phyloP scores from a whole-genome alignment of 1,140 invertebrate genomes.

The Ectropis grisescens region DNA sequence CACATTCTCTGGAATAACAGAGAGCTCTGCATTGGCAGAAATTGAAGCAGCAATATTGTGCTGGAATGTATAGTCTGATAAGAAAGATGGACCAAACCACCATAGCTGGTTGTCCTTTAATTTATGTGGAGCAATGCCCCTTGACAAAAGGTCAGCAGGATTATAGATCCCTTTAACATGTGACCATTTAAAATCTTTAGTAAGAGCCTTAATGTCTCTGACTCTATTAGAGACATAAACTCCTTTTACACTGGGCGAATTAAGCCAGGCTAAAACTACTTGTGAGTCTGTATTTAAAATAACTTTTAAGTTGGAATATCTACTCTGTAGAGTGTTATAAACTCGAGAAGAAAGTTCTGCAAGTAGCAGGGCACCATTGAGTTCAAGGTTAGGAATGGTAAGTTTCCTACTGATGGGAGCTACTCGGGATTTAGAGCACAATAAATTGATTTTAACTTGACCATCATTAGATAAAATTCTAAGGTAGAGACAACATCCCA shows the following conservation, averaged over 20 bases:
- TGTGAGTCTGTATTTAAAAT: conserved; percentile 37
- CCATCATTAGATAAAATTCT: too few relatives aligned
- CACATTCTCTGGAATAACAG: too few relatives aligned
- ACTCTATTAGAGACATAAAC: conserved; percentile 44
- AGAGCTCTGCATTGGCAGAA: too few relatives aligned
- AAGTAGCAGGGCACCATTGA: conserved; percentile 12
- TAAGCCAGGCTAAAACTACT: conserved; percentile 42
- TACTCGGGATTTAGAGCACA: conserved; percentile 9
- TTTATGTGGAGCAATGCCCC: conserved; percentile 7
- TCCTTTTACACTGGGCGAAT: conserved; percentile 18
- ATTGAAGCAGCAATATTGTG: too few relatives aligned
- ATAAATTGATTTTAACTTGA: conserved; percentile 2
- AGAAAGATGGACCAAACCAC: conserved; percentile 7
- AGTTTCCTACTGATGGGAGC: conserved; percentile 6
- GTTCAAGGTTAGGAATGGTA: conserved; percentile 11
- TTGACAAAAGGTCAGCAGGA: conserved; percentile 21
- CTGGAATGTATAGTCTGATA: too few relatives aligned
- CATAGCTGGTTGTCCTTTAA: conserved; percentile 4
- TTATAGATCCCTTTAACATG: conserved; percentile 14
- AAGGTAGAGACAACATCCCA: too few relatives aligned
- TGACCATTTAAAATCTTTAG: conserved; percentile 6
- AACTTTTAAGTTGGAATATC: conserved; percentile 4
- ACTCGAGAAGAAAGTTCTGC: conserved; percentile 4
- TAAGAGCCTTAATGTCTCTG: conserved; percentile 26
- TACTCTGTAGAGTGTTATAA: conserved; percentile 1